Evolutionary conservation across 1,140 invertebrate species (phyloP).

Genomic region (Bradysia coprophila): DNA sequence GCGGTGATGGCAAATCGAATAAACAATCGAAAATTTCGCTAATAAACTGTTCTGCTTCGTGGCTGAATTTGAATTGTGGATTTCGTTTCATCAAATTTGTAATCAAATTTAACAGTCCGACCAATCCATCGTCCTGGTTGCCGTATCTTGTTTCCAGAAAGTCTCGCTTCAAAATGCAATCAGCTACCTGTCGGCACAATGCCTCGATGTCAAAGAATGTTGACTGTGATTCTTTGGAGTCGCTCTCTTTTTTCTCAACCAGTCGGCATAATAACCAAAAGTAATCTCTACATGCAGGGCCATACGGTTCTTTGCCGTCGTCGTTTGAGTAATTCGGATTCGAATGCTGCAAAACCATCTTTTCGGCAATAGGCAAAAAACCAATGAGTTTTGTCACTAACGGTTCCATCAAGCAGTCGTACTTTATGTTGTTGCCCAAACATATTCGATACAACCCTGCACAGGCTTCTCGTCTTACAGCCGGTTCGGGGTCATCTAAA

Average conservation of each 20-base stretch:
- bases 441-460: constrained; percentile 73
- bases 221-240: constrained; percentile 31
- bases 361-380: constrained; percentile 62
- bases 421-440: constrained; percentile 43
- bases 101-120: constrained; percentile 70
- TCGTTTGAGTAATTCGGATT: constrained; percentile 39
- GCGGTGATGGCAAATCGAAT: constrained; percentile 74
- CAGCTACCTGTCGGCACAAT: constrained; percentile 53
- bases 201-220: constrained; percentile 49
- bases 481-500: constrained; percentile 66
- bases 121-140: constrained; percentile 77
- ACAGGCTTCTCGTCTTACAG: constrained; percentile 74
- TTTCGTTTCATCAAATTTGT: constrained; percentile 78
- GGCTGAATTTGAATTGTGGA: constrained; percentile 64
- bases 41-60: constrained; percentile 53
- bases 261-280: constrained; percentile 81
- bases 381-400: constrained; percentile 60
- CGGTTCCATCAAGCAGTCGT: constrained; percentile 46
- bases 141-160: constrained; percentile 63
- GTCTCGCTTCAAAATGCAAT: constrained; percentile 55
- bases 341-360: constrained; percentile 52
- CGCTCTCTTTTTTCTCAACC: constrained; percentile 58
- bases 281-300: constrained; percentile 82
- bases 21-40: constrained; percentile 68
- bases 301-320: constrained; percentile 80